Evolutionary conservation across 2,113 vertebrate species (phyloP).

Genomic region (Cyphotilapia sp.): DNA sequence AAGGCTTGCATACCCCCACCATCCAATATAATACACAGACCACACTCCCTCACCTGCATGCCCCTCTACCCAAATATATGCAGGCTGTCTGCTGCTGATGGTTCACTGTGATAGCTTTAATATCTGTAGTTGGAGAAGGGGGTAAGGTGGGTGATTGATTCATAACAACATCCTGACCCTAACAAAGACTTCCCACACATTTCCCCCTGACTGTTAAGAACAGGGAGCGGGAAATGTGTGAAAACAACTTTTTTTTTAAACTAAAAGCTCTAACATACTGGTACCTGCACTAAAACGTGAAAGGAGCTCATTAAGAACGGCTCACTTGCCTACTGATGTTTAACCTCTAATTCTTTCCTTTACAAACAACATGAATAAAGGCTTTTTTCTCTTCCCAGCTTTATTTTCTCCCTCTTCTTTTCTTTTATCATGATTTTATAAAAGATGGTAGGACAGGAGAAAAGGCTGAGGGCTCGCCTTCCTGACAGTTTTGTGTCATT

Average conservation of each 20-base stretch:
- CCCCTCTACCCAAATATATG: constrained; percentile 8
- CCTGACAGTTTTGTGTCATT: not conserved
- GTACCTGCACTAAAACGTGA: constrained; percentile 49
- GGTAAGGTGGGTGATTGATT: not conserved
- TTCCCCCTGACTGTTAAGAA: not conserved
- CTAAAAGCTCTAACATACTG: not conserved
- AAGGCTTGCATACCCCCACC: not conserved
- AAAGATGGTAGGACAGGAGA: not conserved
- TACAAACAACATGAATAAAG: constrained; percentile 15
- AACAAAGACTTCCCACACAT: constrained; percentile 1
- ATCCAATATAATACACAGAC: not conserved
- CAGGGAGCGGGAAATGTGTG: not conserved
- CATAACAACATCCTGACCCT: constrained; percentile 41
- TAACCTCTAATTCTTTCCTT: not conserved
- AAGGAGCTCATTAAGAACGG: not conserved
- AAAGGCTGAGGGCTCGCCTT: not conserved
- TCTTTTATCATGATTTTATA: not conserved
- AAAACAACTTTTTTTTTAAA: not conserved
- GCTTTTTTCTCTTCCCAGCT: not conserved
- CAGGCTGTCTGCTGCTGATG: constrained; percentile 41
- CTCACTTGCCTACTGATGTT: not conserved
- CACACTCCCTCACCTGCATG: not conserved
- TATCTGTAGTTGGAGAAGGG: not conserved
- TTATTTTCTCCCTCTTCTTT: not conserved
- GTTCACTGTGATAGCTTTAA: constrained; percentile 33